A percentile compares a stretch with the other conserved stretches of the same genome.
phyloP scores from a whole-genome alignment of 2,797 vertebrate species.

The Gymnoscopelus braueri region DNA sequence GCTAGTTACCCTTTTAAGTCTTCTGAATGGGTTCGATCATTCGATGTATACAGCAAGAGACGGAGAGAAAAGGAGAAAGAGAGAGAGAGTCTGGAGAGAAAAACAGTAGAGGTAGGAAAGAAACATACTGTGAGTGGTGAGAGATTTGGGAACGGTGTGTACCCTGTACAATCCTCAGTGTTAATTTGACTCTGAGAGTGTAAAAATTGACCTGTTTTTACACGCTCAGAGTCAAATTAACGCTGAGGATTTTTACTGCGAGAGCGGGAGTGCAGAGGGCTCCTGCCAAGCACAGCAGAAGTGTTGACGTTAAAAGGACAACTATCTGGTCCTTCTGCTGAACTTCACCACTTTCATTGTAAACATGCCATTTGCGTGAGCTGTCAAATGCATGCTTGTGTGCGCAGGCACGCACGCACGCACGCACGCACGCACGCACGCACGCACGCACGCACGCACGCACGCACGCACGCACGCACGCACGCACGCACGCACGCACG shows the following conservation, averaged over 20 bases:
- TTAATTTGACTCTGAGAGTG: no score
- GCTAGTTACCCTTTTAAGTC: no score
- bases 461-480: not conserved
- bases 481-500: conserved; percentile 8
- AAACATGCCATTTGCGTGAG: conserved; percentile 44
- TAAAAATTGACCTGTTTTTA: no score
- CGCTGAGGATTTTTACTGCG: not conserved
- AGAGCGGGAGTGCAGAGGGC: conserved; percentile 36
- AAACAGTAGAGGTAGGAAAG: conserved; percentile 18
- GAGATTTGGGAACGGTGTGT: conserved; percentile 58
- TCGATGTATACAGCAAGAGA: conserved; percentile 18
- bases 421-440: not conserved
- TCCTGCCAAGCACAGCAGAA: conserved; percentile 66
- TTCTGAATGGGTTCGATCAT: no score
- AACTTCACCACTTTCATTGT: conserved; percentile 25
- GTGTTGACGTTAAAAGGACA: conserved; percentile 73
- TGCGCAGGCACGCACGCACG: not conserved
- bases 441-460: not conserved
- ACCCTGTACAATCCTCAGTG: not conserved
- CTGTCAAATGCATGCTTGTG: conserved; percentile 8
- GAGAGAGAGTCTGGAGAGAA: not conserved
- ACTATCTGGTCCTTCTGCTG: conserved; percentile 58
- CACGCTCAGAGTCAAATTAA: no score
- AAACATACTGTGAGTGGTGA: conserved; percentile 48
- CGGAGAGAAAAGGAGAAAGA: conserved; percentile 36